Evolutionary conservation across 2,113 vertebrate species (phyloP).

Genomic region (Pipa parva): DNA sequence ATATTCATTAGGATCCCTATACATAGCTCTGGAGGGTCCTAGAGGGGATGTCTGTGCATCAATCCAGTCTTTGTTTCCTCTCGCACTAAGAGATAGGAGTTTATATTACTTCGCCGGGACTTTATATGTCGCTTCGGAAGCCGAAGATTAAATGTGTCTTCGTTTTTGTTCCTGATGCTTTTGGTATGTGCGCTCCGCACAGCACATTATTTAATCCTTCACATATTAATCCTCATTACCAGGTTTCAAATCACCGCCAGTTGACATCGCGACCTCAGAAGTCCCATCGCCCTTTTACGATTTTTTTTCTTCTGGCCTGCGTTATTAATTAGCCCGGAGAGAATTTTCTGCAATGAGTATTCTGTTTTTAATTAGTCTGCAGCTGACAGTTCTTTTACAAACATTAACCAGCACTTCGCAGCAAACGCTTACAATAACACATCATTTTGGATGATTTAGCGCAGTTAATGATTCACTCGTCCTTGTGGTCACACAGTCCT

Average conservation of each 20-base stretch:
- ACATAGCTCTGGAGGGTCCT: no score
- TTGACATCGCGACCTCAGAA: not conserved
- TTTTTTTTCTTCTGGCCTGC: not conserved
- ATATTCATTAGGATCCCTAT: no score
- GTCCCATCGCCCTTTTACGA: not conserved
- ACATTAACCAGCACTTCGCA: conserved; percentile 18
- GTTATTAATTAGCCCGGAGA: conserved; percentile 13
- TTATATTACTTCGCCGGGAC: no score
- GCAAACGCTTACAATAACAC: not conserved
- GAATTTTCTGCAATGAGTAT: conserved; percentile 6
- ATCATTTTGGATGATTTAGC: not conserved
- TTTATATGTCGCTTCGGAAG: no score
- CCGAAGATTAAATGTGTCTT: no score
- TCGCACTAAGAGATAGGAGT: no score
- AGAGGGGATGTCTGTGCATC: no score
- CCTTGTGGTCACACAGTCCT: not conserved
- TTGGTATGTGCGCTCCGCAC: not conserved
- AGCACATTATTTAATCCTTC: not conserved
- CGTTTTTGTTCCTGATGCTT: not conserved
- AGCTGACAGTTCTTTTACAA: conserved; percentile 1
- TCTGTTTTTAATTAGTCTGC: conserved; percentile 14
- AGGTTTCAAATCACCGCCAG: not conserved
- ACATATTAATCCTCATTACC: conserved; percentile 7
- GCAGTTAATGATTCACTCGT: conserved; percentile 31
- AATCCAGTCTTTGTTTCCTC: no score